Conservation (phyloP, 2,113 vertebrate genomes). For the Lampris megalopsis region DNA sequence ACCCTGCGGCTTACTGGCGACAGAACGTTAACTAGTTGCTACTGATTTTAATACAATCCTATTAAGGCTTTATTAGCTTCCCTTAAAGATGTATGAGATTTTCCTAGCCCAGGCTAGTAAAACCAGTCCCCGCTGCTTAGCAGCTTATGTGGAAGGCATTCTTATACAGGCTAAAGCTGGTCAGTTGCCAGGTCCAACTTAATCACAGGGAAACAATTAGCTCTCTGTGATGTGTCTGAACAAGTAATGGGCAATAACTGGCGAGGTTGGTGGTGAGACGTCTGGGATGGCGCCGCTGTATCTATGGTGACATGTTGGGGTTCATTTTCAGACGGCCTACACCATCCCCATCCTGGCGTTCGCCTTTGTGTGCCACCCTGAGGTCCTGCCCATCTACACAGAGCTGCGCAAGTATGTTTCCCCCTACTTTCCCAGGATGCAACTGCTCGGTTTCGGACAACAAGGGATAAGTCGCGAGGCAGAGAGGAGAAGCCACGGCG, state of each 20-base stretch:
- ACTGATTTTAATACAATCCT: slow-evolving; percentile 13
- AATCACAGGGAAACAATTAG: slow-evolving; percentile 78
- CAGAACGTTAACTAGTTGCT: slow-evolving; percentile 5
- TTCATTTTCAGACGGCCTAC: slow-evolving; percentile 92
- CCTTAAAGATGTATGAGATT: slow-evolving; percentile 44
- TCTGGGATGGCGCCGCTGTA: slow-evolving; percentile 71
- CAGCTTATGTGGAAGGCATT: slow-evolving; percentile 61
- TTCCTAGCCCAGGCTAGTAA: slow-evolving; percentile 28
- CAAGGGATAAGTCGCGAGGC: slow-evolving; percentile 22
- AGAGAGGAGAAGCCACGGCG: slow-evolving; percentile 30
- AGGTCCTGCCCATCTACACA: slow-evolving; percentile 98
- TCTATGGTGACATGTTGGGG: slow-evolving; percentile 80
- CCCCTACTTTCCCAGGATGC: slow-evolving; percentile 21
- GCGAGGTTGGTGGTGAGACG: slow-evolving; percentile 69
- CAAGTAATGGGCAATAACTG: slow-evolving; percentile 67
- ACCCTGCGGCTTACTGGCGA: slow-evolving; percentile 10
- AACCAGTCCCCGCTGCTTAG: slow-evolving; percentile 48
- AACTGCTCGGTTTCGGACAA: slow-evolving; percentile 38
- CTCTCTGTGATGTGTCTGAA: slow-evolving; percentile 70
- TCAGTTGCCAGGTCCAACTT: slow-evolving; percentile 64
- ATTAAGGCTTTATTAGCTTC: slow-evolving; percentile 32
- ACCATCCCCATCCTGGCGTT: slow-evolving; percentile 99
- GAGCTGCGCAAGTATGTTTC: slow-evolving; percentile 95
- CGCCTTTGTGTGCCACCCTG: slow-evolving; percentile 98
- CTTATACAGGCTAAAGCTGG: slow-evolving; percentile 62